Conservation (phyloP, 2,113 vertebrate species). For the Trichechus manatus region DNA sequence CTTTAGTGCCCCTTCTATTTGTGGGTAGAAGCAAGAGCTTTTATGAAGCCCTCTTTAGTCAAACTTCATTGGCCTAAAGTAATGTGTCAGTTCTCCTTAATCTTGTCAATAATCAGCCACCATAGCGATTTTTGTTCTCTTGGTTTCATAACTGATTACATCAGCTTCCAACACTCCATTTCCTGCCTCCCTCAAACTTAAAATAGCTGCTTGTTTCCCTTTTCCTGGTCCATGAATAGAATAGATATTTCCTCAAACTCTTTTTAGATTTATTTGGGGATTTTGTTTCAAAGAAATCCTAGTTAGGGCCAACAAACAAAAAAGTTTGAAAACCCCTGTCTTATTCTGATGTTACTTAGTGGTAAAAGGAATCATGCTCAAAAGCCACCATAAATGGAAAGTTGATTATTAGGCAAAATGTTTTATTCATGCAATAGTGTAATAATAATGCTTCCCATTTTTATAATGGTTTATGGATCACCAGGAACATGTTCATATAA, state of each 20-base stretch:
- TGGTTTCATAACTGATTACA: background rate
- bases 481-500: background rate
- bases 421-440: background rate
- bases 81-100: background rate
- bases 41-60: background rate
- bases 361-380: slow-evolving; percentile 33
- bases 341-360: slow-evolving; percentile 23
- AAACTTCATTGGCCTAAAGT: background rate
- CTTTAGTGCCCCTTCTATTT: background rate
- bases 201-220: background rate
- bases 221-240: background rate
- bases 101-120: background rate
- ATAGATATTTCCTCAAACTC: background rate
- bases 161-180: background rate
- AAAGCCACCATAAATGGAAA: background rate
- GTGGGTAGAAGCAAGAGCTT: background rate
- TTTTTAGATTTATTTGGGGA: slow-evolving; percentile 33
- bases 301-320: background rate
- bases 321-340: background rate
- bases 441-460: slow-evolving; percentile 18
- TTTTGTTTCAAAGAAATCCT: slow-evolving; percentile 53
- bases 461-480: background rate
- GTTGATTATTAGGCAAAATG: background rate
- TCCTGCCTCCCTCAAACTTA: background rate
- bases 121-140: background rate